phyloP scores from a whole-genome alignment of 2,888 invertebrate species.

The Notodromas monacha region DNA sequence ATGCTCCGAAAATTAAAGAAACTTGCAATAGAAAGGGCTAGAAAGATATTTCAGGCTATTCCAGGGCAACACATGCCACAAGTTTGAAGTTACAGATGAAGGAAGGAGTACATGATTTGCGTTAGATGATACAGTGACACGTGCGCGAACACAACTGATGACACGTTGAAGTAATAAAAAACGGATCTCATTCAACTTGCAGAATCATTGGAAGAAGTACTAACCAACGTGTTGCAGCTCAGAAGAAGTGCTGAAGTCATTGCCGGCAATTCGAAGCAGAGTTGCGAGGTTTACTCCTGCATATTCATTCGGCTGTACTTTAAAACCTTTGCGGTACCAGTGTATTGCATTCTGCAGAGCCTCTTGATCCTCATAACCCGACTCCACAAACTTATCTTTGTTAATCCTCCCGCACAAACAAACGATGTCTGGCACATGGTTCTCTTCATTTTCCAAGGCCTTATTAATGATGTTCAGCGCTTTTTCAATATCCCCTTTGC shows the following conservation, averaged over 20 bases:
- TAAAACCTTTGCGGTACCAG: constrained; percentile 91
- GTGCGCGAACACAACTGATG: no score
- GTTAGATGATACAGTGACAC: no score
- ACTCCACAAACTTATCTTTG: constrained; percentile 41
- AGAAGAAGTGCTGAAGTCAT: constrained; percentile 64
- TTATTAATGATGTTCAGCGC: constrained; percentile 66
- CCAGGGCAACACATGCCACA: no score
- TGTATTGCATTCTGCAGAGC: constrained; percentile 69
- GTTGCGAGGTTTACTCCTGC: constrained; percentile 96
- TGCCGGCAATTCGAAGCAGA: constrained; percentile 73
- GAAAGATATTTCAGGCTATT: no score
- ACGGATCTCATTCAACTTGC: not conserved
- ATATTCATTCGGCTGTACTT: constrained; percentile 92
- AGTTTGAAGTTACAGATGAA: no score
- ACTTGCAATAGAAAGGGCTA: no score
- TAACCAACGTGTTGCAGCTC: constrained; percentile 61
- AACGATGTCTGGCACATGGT: constrained; percentile 81
- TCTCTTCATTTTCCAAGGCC: constrained; percentile 67
- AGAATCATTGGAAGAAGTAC: no score
- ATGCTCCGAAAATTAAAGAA: no score
- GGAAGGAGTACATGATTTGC: no score
- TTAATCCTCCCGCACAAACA: constrained; percentile 92
- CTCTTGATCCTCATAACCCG: constrained; percentile 52
- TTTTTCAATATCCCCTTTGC: constrained; percentile 69
- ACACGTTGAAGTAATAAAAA: no score